Evolutionary conservation across 2,888 invertebrate genomes (phyloP), one percentile per base, ranked within the genome.

Genomic region (Tethea ocularis): DNA sequence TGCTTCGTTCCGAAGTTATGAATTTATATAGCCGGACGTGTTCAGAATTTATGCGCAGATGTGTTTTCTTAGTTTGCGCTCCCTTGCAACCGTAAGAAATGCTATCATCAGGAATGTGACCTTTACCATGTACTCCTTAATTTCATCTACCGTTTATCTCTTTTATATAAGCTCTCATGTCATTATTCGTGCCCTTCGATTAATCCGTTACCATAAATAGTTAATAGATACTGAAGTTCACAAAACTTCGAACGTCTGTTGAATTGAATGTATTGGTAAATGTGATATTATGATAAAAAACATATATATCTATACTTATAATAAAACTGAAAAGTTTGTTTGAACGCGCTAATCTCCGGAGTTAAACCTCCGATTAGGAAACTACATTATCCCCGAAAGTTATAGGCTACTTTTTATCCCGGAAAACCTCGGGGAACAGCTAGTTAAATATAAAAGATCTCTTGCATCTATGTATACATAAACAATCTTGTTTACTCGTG

Each of bases 21-120:
- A 91, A 91, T 91, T 90, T 89, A 89, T 90, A 89, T 88, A 86
- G 82, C 76, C 77, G 82, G 83, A 89, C 89, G 89, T 90, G 90
- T 83, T 83, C 82, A 67, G 89, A 90, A 89, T 90, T 87, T 86
- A 88, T 84, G 76, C 82, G 78, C 81, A 82, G 82, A 82, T 85
- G 84, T 84, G 81, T 87, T 84, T 88, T 86, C 87, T 86, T 82
- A 83, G 82, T 83, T 80, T 78, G 46, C 6, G 77, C 76, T 80
- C 74, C 77, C 76, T 80, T 79, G 77, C 76, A 78, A 69, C 71
- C 69, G 77, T 74, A 74, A 77, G 69, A 74, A 79, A 73, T 77
- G 72, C 71, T 64, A 74, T 71, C 75, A 71, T 69, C 71, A 69
- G 69, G 69, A 79, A 79, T 82, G 79, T 72, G 76, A 69, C 75